These are phyloP conservation scores for Aphelenchoides avenae DNA, from an alignment of 1,140 invertebrate species.

Conservation along the genomic window DNA sequence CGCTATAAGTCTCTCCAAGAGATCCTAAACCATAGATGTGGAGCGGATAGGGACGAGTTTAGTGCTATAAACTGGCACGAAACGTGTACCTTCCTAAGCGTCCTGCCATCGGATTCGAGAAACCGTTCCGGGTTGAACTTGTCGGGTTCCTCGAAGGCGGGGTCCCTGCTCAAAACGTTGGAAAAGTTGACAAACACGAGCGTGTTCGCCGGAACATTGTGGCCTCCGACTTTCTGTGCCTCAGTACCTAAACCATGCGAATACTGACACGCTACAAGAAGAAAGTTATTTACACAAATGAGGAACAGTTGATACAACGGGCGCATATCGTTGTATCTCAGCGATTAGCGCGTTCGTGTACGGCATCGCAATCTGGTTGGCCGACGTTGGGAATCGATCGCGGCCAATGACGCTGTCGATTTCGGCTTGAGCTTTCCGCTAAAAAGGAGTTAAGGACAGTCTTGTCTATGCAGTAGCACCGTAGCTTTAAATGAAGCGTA, in stretches of 20 bases:
- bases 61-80: neutral
- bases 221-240: neutral
- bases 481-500: slow-evolving; percentile 3
- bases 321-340: slow-evolving; percentile 11
- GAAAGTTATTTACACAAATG: slow-evolving; percentile 3
- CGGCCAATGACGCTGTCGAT: neutral
- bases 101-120: slow-evolving; percentile 3
- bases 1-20: slow-evolving; percentile 1
- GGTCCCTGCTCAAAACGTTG: neutral
- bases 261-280: neutral
- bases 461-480: slow-evolving; percentile 1
- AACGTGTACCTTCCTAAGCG: neutral
- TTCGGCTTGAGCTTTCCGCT: slow-evolving; percentile 9
- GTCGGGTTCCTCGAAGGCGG: neutral
- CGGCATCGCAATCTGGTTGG: slow-evolving; percentile 1
- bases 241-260: neutral
- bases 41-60: no score
- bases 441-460: neutral
- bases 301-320: neutral
- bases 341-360: slow-evolving; percentile 3
- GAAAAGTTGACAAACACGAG: neutral
- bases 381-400: neutral
- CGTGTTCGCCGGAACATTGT: neutral
- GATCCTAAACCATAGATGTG: neutral
- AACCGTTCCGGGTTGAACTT: slow-evolving; percentile 6